Evolutionary conservation across 2,797 vertebrate species (phyloP).

Genomic region (Lophotriccus pileatus): DNA sequence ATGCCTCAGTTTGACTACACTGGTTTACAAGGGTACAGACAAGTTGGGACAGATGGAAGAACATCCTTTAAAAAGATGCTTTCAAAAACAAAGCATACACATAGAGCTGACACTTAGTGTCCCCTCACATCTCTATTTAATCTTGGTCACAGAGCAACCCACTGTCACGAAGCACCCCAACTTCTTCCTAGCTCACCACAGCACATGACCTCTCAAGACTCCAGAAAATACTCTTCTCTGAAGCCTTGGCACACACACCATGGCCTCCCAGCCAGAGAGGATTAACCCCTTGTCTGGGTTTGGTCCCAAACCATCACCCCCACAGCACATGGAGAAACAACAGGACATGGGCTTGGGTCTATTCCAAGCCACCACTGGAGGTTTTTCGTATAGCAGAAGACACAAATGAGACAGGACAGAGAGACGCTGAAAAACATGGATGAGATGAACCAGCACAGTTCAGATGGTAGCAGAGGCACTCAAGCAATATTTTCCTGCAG

Average conservation of each 20-base stretch:
- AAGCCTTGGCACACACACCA: not conserved
- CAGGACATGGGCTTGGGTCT: not conserved
- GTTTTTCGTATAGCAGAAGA: not conserved
- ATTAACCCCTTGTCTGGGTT: not conserved
- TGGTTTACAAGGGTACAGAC: conserved; percentile 5
- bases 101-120: not conserved
- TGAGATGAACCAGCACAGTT: not conserved
- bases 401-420: not conserved
- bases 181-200: not conserved
- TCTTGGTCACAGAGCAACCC: not conserved
- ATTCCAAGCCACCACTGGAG: not conserved
- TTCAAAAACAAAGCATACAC: not conserved
- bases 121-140: not conserved
- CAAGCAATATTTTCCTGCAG: not conserved
- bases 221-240: not conserved
- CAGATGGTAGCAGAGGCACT: not conserved
- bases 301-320: not conserved
- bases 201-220: rapidly evolving
- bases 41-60: conserved; percentile 4
- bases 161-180: not conserved
- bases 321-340: not conserved
- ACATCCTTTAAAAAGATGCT: not conserved
- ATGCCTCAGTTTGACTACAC: not conserved
- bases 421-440: not conserved
- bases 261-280: not conserved